Evolutionary conservation across 2,113 vertebrate species (phyloP), one percentile per base, ranked within the genome.

Genomic region (Noturus placidus): DNA sequence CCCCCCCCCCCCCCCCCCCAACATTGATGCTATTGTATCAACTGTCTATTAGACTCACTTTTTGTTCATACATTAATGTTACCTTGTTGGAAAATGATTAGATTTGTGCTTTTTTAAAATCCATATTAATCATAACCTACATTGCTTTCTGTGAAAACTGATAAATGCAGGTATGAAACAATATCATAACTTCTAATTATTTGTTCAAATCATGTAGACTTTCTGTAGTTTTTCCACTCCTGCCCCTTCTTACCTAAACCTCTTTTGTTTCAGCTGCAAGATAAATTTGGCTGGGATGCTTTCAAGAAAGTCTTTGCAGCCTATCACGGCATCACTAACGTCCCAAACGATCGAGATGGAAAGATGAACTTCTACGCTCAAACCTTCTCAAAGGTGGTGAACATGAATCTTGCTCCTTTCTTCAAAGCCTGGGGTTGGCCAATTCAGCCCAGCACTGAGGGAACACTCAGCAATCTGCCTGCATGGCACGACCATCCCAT

Each of bases 361-460:
- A 97, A 97, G 93, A 96, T 97, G 93, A 97, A 97, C 78, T 89
- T 96, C 17, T 96, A 94, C 78, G 91, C 93, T 27, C 93, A 94
- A 92, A 96, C 89, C 0, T 97, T 97, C 89, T 96, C 95, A n/a
- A 52, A 87, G 56, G 77, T 86, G 5, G 95, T 97, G 69, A 93
- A 89, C 79, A 94, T 91, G 92, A 95, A 97, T 83, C 91, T 97
- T 83, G 61, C 27, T 25, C 90, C 90, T 4, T 97, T 97, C 93
- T 96, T 96, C 77, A 91, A 95, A 89, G 89, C 94, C 57, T 97
- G 97, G 96, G 94, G 94, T 77, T 97, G 96, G 96, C 95, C 96
- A 42, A 93, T 96, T 25, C 35, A 92, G 56, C 20, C 77, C 0
- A 84, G 84, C 19, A 92, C 95, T 46, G 94, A 94, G 6, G 17